A percentile compares a stretch with the other conserved stretches of the same genome.
Evolutionary conservation across 2,888 invertebrate species (phyloP).

Genomic region (Pandemis heparana): DNA sequence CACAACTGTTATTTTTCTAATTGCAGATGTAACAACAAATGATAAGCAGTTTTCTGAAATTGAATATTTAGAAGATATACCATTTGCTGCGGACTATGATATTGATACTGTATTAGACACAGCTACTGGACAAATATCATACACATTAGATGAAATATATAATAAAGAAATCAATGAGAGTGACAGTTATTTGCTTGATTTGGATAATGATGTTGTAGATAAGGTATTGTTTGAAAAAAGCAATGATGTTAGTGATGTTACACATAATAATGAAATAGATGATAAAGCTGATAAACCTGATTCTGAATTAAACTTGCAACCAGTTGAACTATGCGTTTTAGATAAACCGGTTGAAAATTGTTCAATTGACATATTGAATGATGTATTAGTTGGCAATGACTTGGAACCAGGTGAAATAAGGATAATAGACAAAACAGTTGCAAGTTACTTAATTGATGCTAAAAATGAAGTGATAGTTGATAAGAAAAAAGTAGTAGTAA

Average conservation of each 20-base stretch:
- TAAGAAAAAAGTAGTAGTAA: neutral
- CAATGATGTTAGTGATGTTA: neutral
- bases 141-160: slow-evolving; percentile 23
- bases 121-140: slow-evolving; percentile 20
- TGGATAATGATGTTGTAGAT: slow-evolving; percentile 18
- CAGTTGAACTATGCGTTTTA: neutral
- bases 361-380: slow-evolving; percentile 1
- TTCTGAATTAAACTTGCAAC: neutral
- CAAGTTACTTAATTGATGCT: neutral
- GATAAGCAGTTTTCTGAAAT: slow-evolving; percentile 10
- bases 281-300: neutral
- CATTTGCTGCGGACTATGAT: slow-evolving; percentile 28
- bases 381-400: neutral
- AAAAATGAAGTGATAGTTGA: neutral
- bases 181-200: slow-evolving; percentile 20
- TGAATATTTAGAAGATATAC: slow-evolving; percentile 21
- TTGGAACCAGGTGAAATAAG: neutral
- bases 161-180: slow-evolving; percentile 2
- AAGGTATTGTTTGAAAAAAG: neutral
- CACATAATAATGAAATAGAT: neutral
- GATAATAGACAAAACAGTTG: neutral
- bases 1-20: neutral
- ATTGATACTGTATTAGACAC: slow-evolving; percentile 18
- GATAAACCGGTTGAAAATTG: neutral
- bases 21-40: neutral